Evolutionary conservation across 2,888 invertebrate species (phyloP), one percentile per base, ranked within the genome.

Genomic region (Rhaphigaster nebulosa): DNA sequence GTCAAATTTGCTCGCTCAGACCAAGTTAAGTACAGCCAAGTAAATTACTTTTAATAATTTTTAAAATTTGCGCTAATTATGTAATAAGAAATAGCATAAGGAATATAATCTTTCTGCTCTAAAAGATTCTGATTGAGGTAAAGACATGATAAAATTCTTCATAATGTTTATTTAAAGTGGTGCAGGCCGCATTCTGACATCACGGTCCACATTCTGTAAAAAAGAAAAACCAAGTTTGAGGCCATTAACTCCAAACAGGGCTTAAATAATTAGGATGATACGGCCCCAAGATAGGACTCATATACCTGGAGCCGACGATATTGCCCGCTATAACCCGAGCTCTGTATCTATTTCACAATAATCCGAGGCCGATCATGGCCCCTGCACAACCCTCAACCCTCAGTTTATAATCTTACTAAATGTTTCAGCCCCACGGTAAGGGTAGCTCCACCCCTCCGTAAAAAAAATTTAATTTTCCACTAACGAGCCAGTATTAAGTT

Each of bases 381-480:
- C 23, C 26, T 13, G 18, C n/a, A 45, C 84, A 84, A 13, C 84
- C 84, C 45, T n/a, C 45, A n/a, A 15, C 84, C 84, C 45, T n/a
- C 45, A 84, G 20, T 50, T 84, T 84, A 84, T 84, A 84, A 84
- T 84, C 84, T 84, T 45, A n/a, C 84, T 84, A 84, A 84, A 84
- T 84, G 84, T 84, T 84, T 29, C 84, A 84, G 84, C 45, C 84
- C 45, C 84, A 84, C 13, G 45, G 13, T 5, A 12, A 45, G 45
- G 45, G 45, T 4, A 10, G 84, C 45, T 26, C 84, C 84, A 41
- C 84, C 84, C 84, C 45, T 84, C 45, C 1, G 84, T 84, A 84
- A 84, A 84, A 84, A 84, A 84, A 84, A 84, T 45, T 84, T 84
- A 84, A 84, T 84, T 84, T 84, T 84, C 84, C 84, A 84, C 84